Evolutionary conservation across 2,888 invertebrate genomes (phyloP), one percentile per base, ranked within the genome.

Genomic region (Xanthorhoe spadicearia): DNA sequence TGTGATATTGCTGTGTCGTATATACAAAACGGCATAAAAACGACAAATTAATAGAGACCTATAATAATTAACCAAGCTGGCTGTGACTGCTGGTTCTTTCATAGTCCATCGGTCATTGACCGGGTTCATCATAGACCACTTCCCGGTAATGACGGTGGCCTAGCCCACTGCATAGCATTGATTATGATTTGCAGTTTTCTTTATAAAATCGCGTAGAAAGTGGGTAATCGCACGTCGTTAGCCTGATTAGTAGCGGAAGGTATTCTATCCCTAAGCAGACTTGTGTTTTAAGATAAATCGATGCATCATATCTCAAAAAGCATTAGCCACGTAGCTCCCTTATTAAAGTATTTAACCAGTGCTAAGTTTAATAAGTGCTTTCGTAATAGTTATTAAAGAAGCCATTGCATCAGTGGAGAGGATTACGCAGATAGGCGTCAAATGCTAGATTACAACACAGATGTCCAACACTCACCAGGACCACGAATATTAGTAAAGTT

Each of bases 401-500:
- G 15, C 48, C 15, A 48, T 48, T 48, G 7, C 48, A 4, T 15
- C 15, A 48, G 15, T 17, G 13, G 23, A 23, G 4, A 1, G 2
- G 4, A 48, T 48, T 48, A 48, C 48, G 15, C 15, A 48, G 48
- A 48, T 48, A 17, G 48, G 48, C 15, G 48, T 48, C 6, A 48
- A 48, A 48, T 17, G n/a, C 43, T 43, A 13, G 15, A 48, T 48
- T 15, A 48, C 15, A 1, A 6, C 48, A 48, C 15, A 17, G 48
- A 17, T 43, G 43, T 43, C 17, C 48, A 48, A 48, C 15, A 13
- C 51, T 10, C 61, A 49, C 48, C 54, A 49, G 49, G 48, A 61
- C 53, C 43, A 17, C 32, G 46, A 46, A 32, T 61, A 61, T 61
- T 54, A 61, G 61, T 13, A 61, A 61, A 54, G 61, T 61, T 10